A percentile compares a stretch with the other conserved stretches of the same genome.
These are phyloP conservation scores for Natator depressus DNA, from an alignment of 2,113 vertebrate species.

Conservation along the genomic window DNA sequence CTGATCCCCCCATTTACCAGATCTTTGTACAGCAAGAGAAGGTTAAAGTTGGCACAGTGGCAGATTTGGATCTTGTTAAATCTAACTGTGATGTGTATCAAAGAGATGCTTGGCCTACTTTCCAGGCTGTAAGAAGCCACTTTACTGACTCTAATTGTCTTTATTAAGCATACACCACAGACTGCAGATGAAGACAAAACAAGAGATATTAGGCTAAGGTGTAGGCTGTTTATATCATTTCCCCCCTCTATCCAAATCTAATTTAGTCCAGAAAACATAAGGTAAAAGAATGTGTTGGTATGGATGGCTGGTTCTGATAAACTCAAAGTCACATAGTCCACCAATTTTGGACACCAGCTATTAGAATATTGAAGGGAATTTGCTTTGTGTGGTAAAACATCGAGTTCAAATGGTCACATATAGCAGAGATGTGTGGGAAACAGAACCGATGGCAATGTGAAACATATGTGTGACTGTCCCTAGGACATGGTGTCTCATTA, in stretches of 20 bases:
- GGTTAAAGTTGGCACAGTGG: not conserved
- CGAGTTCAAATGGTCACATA: slow-evolving; percentile 56
- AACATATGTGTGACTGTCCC: slow-evolving; percentile 39
- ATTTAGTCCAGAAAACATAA: not conserved
- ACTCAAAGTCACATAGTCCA: not conserved
- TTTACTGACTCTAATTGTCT: not conserved
- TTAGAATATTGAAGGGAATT: not conserved
- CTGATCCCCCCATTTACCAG: not conserved
- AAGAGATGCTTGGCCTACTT: not conserved
- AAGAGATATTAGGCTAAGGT: not conserved
- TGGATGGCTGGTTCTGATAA: not conserved
- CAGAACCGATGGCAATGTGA: slow-evolving; percentile 62
- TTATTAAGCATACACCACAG: not conserved
- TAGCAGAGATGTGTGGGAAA: slow-evolving; percentile 49
- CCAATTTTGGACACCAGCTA: slow-evolving; percentile 23
- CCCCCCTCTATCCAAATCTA: not conserved
- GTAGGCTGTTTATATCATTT: not conserved
- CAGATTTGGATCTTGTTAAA: not conserved
- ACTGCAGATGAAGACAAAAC: not conserved
- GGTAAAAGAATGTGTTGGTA: not conserved
- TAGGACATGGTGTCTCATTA: slow-evolving; percentile 21
- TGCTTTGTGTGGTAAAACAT: slow-evolving; percentile 45
- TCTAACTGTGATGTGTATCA: not conserved
- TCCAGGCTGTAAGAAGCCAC: not conserved
- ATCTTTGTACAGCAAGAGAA: not conserved